Evolutionary conservation across 2,113 vertebrate species (phyloP).

Genomic region (Oncorhynchus keta): DNA sequence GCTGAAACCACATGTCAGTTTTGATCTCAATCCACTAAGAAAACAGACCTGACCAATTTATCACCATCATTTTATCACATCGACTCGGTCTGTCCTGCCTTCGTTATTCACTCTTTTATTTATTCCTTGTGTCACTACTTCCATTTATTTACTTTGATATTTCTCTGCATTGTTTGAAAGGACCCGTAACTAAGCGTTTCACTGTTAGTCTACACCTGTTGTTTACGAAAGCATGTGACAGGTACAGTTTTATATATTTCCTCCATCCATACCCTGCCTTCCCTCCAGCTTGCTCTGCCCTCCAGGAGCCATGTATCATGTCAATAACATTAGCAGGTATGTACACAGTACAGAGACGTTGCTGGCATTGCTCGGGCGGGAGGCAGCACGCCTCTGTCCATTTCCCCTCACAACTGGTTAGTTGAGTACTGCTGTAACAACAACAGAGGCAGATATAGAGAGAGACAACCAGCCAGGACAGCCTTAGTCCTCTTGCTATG

Average conservation of each 20-base stretch:
- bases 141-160: too few relatives aligned
- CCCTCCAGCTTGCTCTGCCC: neutral
- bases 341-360: constrained; percentile 11
- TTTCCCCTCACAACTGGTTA: constrained; percentile 38
- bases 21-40: neutral
- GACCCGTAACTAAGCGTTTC: too few relatives aligned
- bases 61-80: too few relatives aligned
- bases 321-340: neutral
- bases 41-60: neutral
- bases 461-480: constrained; percentile 11
- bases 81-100: too few relatives aligned
- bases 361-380: too few relatives aligned
- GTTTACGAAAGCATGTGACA: too few relatives aligned
- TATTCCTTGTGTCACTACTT: too few relatives aligned
- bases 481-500: constrained; percentile 29
- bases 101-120: too few relatives aligned
- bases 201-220: too few relatives aligned
- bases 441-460: constrained; percentile 26
- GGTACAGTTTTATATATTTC: too few relatives aligned
- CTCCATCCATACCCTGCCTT: neutral
- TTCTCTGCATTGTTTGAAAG: too few relatives aligned
- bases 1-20: constrained; percentile 36
- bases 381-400: constrained; percentile 20
- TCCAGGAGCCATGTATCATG: neutral
- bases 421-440: constrained; percentile 39